Conservation (phyloP, 2,888 invertebrate species). For the Stegophylla sp. region DNA sequence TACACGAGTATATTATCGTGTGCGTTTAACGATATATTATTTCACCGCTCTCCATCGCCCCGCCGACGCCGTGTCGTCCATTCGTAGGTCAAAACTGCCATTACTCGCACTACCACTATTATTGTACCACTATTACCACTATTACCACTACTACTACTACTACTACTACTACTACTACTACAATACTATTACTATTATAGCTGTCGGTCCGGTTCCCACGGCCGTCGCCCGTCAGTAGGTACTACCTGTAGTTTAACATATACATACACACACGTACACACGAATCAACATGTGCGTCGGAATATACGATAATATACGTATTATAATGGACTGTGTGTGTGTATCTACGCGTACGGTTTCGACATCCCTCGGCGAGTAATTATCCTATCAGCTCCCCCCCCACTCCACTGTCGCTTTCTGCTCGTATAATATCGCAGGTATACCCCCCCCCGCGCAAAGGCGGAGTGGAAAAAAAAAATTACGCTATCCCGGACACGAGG, state of each 20-base stretch:
- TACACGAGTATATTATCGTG: not conserved
- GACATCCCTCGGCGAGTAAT: slow-evolving; percentile 39
- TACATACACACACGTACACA: not conserved
- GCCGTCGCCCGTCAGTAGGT: slow-evolving; percentile 11
- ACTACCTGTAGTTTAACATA: not conserved
- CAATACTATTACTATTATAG: not conserved
- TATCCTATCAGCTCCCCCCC: slow-evolving; percentile 32
- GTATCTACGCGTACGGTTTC: too few relatives aligned
- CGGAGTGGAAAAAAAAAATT: not conserved
- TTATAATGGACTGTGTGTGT: not conserved
- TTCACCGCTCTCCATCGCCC: not conserved
- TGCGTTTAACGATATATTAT: slow-evolving; percentile 31
- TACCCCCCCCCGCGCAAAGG: not conserved
- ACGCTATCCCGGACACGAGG: not conserved
- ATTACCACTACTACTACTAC: not conserved
- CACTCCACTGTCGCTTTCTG: not conserved
- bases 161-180: not conserved
- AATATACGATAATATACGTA: too few relatives aligned
- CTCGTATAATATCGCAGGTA: not conserved
- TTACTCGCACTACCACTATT: not conserved
- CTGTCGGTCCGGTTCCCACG: slow-evolving; percentile 50
- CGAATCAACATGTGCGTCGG: slow-evolving; percentile 37
- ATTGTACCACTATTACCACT: not conserved
- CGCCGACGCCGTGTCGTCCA: too few relatives aligned
- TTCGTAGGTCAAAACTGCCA: not conserved